These are phyloP conservation scores for Phthorimaea operculella DNA, from an alignment of 1,140 invertebrate species.

Conservation along the genomic window DNA sequence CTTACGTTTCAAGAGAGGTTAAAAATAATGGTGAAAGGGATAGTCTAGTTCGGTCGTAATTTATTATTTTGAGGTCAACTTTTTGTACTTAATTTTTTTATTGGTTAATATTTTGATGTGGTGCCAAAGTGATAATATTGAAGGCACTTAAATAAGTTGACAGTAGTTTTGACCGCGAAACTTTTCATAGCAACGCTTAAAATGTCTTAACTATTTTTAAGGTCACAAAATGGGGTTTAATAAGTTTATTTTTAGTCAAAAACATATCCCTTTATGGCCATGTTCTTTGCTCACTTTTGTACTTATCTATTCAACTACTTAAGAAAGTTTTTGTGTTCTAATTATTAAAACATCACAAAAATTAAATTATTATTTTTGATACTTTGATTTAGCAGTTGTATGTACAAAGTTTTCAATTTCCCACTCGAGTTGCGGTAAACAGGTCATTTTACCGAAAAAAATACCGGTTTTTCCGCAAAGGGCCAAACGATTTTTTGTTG, in stretches of 20 bases:
- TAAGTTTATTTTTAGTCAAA: not conserved
- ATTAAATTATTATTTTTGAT: too few species aligned
- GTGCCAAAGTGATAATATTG: not conserved
- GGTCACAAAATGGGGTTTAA: not conserved
- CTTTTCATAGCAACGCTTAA: not conserved
- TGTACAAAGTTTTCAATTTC: too few species aligned
- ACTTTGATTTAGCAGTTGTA: too few species aligned
- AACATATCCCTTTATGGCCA: too few species aligned
- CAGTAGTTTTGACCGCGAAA: not conserved
- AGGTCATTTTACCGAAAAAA: too few species aligned
- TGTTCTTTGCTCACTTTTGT: too few species aligned
- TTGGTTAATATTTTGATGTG: not conserved
- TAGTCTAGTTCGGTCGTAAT: not conserved
- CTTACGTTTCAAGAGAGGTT: constrained; percentile 81
- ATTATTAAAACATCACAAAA: too few species aligned
- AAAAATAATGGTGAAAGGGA: constrained; percentile 20
- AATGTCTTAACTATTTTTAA: constrained; percentile 1
- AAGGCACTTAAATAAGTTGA: not conserved
- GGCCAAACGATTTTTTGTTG: not conserved
- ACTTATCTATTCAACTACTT: too few species aligned
- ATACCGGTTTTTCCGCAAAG: constrained; percentile 10
- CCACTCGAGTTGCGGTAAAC: too few species aligned
- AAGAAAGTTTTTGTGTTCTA: too few species aligned
- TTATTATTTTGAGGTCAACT: not conserved
- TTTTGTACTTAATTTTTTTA: not conserved